Percentiles rank a stretch among this genome's conserved stretches.
phyloP scores from a whole-genome alignment of 2,113 vertebrate genomes.

The Tetrax tetrax region DNA sequence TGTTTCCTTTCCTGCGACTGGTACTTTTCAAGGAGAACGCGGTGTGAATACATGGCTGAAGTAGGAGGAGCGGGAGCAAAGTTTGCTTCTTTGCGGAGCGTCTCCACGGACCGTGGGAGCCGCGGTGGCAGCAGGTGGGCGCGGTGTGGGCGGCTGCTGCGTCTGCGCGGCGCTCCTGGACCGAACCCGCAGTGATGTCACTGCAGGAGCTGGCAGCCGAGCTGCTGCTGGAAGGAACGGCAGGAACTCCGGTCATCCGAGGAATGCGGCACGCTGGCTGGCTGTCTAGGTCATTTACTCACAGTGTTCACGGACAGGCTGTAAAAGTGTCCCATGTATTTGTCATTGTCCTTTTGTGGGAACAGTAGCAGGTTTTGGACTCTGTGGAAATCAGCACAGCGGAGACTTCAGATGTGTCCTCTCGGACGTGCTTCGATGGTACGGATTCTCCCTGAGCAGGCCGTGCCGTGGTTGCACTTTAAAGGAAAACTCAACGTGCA shows the following conservation, averaged over 20 bases:
- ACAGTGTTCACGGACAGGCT: not conserved
- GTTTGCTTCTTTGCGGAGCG: not conserved
- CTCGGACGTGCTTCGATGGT: rapidly evolving
- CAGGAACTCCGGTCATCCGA: not conserved
- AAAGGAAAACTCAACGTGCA: rapidly evolving
- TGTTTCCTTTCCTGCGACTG: not conserved
- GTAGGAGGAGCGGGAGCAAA: rapidly evolving
- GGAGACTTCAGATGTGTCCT: rapidly evolving
- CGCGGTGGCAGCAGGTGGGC: not conserved
- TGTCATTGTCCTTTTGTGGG: not conserved
- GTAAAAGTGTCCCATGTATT: not conserved
- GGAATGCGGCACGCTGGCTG: not conserved
- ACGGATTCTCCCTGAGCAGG: not conserved
- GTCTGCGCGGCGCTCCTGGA: not conserved
- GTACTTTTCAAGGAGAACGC: not conserved
- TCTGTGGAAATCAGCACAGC: rapidly evolving
- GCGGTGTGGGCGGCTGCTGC: rapidly evolving
- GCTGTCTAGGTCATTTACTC: not conserved
- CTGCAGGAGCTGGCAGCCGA: not conserved
- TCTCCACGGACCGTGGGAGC: not conserved
- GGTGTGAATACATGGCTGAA: rapidly evolving
- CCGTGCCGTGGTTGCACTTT: not conserved
- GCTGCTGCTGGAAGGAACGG: not conserved
- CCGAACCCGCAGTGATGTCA: not conserved
- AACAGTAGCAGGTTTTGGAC: not conserved